Evolutionary conservation across 2,113 vertebrate genomes (phyloP).

Genomic region (Coracopsis vasa): DNA sequence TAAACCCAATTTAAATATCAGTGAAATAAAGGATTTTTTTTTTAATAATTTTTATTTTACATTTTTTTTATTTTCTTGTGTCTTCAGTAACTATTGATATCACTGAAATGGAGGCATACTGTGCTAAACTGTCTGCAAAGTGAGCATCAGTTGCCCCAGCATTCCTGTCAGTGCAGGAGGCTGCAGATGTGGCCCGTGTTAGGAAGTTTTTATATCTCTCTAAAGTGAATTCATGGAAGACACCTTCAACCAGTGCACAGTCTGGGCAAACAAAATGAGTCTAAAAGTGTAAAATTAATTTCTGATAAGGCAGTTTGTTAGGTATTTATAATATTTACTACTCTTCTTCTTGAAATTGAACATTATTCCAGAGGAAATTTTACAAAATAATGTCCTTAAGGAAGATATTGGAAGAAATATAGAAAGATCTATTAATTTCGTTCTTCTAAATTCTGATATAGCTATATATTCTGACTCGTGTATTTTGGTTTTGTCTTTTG

Average conservation of each 20-base stretch:
- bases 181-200: not conserved
- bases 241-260: not conserved
- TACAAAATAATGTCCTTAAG: not conserved
- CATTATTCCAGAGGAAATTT: not conserved
- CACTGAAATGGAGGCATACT: not conserved
- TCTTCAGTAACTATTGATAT: not conserved
- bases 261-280: not conserved
- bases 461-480: not conserved
- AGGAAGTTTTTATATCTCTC: not conserved
- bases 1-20: not conserved
- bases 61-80: not conserved
- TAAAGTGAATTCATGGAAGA: not conserved
- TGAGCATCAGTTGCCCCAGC: not conserved
- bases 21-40: not conserved
- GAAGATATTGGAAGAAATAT: not conserved
- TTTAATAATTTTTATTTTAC: not conserved
- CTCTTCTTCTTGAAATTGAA: not conserved
- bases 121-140: not conserved
- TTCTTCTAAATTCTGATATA: not conserved
- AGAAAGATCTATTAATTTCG: not conserved
- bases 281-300: not conserved
- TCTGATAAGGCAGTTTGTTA: rapidly evolving
- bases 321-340: not conserved
- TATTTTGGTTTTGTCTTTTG: not conserved
- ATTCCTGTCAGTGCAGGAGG: rapidly evolving